Conservation (phyloP, 2,113 vertebrate species). For the Datnioides undecimradiatus region DNA sequence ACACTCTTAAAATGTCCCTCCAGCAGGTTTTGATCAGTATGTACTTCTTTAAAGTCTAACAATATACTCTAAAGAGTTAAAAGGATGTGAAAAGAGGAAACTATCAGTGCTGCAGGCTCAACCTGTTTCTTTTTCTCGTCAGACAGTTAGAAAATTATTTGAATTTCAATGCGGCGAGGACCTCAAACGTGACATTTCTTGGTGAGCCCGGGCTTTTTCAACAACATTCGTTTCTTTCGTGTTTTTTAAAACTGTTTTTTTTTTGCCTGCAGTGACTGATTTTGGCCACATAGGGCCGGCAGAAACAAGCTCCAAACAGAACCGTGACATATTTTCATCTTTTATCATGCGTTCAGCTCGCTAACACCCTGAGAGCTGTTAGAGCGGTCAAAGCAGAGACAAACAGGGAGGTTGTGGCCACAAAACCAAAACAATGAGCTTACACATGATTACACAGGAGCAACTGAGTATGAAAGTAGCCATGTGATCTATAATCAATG, state of each 20-base stretch:
- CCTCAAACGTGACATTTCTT: background rate
- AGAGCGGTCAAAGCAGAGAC: too few relatives aligned
- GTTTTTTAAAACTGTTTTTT: background rate
- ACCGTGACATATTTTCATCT: background rate
- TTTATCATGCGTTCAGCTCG: too few relatives aligned
- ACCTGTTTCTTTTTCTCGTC: background rate
- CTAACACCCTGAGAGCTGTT: too few relatives aligned
- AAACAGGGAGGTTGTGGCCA: too few relatives aligned
- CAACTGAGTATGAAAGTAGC: too few relatives aligned
- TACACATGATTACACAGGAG: too few relatives aligned
- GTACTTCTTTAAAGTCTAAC: slow-evolving; percentile 39
- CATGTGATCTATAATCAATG: too few relatives aligned
- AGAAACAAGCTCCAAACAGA: too few relatives aligned
- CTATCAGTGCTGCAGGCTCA: background rate
- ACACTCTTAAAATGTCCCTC: background rate
- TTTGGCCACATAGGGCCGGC: background rate
- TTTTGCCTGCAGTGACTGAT: background rate
- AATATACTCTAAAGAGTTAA: background rate
- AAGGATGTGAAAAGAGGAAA: slow-evolving; percentile 78
- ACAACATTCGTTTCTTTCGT: background rate
- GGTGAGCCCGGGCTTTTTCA: background rate
- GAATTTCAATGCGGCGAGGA: background rate
- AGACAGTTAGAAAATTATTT: background rate
- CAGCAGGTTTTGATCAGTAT: background rate
- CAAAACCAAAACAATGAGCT: too few relatives aligned